Evolutionary conservation across 2,113 vertebrate species (phyloP).

Genomic region (Otis tarda): DNA sequence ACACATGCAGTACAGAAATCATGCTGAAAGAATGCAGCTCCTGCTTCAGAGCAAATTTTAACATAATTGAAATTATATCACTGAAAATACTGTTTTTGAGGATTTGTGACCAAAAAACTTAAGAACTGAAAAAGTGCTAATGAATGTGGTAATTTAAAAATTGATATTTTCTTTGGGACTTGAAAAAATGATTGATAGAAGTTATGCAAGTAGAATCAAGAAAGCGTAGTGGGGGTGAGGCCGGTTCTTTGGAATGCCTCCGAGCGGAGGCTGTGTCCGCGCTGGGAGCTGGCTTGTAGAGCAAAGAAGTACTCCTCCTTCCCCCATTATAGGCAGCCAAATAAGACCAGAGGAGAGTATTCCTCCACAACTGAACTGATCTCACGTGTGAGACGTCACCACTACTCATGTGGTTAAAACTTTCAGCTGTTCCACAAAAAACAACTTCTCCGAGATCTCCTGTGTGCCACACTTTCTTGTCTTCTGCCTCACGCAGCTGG

Average conservation of each 20-base stretch:
- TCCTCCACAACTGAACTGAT: fast-evolving
- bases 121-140: background rate
- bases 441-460: background rate
- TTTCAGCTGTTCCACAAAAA: background rate
- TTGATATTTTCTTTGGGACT: background rate
- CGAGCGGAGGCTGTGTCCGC: background rate
- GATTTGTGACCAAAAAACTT: background rate
- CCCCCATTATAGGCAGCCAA: fast-evolving
- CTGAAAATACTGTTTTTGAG: background rate
- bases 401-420: background rate
- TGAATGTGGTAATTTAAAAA: background rate
- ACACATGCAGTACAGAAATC: background rate
- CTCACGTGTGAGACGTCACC: background rate
- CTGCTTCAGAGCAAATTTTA: background rate
- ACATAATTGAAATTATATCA: background rate
- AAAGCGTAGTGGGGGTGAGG: background rate
- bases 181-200: background rate
- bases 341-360: background rate
- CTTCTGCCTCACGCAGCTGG: background rate
- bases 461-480: background rate
- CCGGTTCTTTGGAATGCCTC: background rate
- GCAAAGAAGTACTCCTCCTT: background rate
- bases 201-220: background rate
- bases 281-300: background rate
- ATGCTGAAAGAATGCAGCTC: background rate